Evolutionary conservation across 2,113 vertebrate genomes (phyloP).

Genomic region (Glaucidium brasilianum): DNA sequence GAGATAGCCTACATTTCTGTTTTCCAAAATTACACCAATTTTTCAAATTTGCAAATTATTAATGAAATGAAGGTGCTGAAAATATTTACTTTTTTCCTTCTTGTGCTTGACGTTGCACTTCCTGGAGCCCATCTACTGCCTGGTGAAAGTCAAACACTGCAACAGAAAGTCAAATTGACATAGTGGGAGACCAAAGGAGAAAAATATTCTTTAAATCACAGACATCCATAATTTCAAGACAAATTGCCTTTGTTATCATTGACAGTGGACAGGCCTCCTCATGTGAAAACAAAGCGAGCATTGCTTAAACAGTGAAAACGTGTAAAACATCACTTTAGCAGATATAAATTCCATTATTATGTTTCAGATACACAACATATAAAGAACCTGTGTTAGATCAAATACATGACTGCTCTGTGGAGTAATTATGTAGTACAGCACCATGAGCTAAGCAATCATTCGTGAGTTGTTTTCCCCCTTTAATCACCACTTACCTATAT

Average conservation of each 20-base stretch:
- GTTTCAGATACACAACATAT: neutral
- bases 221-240: neutral
- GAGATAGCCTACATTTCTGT: neutral
- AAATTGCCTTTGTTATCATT: neutral
- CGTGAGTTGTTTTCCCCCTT: neutral
- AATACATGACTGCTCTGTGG: neutral
- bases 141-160: constrained; percentile 98
- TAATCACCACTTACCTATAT: constrained; percentile 81
- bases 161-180: neutral
- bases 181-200: neutral
- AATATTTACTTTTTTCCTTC: constrained; percentile 93
- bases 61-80: neutral
- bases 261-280: neutral
- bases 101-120: constrained; percentile 92
- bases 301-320: neutral
- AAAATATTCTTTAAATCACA: neutral
- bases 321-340: neutral
- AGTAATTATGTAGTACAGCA: neutral
- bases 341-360: neutral
- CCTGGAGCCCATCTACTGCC: constrained; percentile 93
- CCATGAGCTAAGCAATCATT: neutral
- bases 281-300: neutral
- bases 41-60: neutral
- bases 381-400: neutral
- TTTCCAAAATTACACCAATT: neutral